Evolutionary conservation across 2,888 invertebrate species (phyloP).

Genomic region (Belgica antarctica): DNA sequence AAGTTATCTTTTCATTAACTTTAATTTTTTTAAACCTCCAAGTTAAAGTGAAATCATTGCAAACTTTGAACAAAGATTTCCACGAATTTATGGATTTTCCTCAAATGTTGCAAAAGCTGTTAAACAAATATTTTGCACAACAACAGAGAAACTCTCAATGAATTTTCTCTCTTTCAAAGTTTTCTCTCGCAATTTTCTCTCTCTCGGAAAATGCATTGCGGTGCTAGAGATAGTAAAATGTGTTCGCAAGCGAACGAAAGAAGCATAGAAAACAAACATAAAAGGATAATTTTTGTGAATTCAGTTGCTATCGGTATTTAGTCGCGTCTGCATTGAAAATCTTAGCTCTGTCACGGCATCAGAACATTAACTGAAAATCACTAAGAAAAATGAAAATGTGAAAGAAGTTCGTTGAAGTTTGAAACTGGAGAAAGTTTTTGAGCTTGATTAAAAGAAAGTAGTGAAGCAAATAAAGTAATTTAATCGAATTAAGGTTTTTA

Average conservation of each 20-base stretch:
- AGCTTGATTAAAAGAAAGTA: too few relatives aligned
- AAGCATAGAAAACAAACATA: constrained; percentile 43
- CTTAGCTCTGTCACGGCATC: background rate
- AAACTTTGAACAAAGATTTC: too few relatives aligned
- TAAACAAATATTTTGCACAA: background rate
- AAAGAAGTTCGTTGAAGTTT: too few relatives aligned
- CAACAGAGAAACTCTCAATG: constrained; percentile 7
- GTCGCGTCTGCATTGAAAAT: constrained; percentile 41
- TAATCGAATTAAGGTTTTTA: too few relatives aligned
- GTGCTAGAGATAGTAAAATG: constrained; percentile 42
- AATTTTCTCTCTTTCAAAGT: constrained; percentile 22
- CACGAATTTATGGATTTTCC: too few relatives aligned
- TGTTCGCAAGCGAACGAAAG: constrained; percentile 31
- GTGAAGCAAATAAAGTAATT: too few relatives aligned
- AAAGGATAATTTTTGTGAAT: constrained; percentile 42
- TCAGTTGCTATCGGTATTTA: constrained; percentile 43
- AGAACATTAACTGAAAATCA: background rate
- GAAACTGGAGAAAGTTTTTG: too few relatives aligned
- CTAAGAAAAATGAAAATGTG: constrained; percentile 1
- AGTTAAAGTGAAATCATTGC: too few relatives aligned
- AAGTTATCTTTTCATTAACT: too few relatives aligned
- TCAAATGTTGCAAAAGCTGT: too few relatives aligned
- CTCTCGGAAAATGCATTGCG: constrained; percentile 36
- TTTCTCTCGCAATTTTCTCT: constrained; percentile 13
- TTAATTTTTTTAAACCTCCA: too few relatives aligned